Evolutionary conservation across 2,888 invertebrate species (phyloP).

Genomic region (Agrilus cyanescens): DNA sequence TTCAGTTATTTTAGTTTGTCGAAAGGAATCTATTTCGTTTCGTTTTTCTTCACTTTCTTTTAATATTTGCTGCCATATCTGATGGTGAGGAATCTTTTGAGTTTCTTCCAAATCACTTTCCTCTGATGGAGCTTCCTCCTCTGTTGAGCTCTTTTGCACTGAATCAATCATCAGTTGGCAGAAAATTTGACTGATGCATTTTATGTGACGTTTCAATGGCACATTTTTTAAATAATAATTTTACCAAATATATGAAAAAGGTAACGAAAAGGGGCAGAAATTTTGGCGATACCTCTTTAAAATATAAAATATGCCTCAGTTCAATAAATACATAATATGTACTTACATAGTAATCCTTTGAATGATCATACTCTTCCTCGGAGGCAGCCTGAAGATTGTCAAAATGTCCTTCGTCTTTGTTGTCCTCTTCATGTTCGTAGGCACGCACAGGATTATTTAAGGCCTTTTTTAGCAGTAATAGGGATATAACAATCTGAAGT

Average conservation of each 20-base stretch:
- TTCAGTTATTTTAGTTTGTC: constrained; percentile 7
- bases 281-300: no score
- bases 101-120: no score
- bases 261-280: background rate
- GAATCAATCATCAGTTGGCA: no score
- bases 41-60: constrained; percentile 12
- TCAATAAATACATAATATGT: background rate
- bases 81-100: constrained; percentile 1
- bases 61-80: constrained; percentile 12
- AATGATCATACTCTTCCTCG: constrained; percentile 13
- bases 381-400: constrained; percentile 5
- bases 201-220: no score
- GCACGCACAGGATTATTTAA: background rate
- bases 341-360: constrained; percentile 21
- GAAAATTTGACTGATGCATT: no score
- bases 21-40: constrained; percentile 13
- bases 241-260: background rate
- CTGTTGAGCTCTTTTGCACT: no score
- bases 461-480: background rate
- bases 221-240: no score
- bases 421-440: constrained; percentile 3
- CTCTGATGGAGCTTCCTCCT: no score
- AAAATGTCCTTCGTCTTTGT: constrained; percentile 13
- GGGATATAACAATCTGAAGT: background rate
- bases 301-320: background rate